Evolutionary conservation across 2,888 invertebrate genomes (phyloP).

Genomic region (Aquatica leii): DNA sequence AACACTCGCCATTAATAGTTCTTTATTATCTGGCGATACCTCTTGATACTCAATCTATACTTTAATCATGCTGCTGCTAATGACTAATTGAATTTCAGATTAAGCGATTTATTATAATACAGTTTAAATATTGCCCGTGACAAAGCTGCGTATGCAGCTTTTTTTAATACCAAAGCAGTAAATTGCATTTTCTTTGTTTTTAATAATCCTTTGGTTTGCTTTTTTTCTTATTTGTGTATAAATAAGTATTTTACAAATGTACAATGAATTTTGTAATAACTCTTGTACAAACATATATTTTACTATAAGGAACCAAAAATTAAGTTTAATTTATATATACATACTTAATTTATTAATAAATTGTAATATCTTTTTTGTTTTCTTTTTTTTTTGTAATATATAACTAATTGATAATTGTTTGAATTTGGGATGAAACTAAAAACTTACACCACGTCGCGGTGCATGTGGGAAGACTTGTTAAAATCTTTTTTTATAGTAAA

Average conservation of each 20-base stretch:
- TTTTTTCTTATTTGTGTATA: too few species aligned
- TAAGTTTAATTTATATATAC: constrained; percentile 50
- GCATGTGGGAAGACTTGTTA: too few species aligned
- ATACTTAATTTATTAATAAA: constrained; percentile 40
- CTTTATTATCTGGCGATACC: constrained; percentile 69
- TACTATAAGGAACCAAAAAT: constrained; percentile 48
- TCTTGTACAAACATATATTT: constrained; percentile 15
- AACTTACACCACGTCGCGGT: too few species aligned
- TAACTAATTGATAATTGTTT: too few species aligned
- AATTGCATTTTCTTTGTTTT: background rate
- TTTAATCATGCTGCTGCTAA: constrained; percentile 67
- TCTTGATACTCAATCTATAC: constrained; percentile 74
- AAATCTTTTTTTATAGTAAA: too few species aligned
- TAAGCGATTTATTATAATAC: background rate
- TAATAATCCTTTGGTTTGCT: too few species aligned
- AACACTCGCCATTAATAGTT: constrained; percentile 64
- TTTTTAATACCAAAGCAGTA: too few species aligned
- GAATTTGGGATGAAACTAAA: too few species aligned
- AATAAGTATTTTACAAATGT: too few species aligned
- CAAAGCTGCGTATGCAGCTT: background rate
- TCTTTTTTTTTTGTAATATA: constrained; percentile 13
- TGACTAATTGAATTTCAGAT: constrained; percentile 62
- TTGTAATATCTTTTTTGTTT: constrained; percentile 26
- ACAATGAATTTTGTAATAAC: constrained; percentile 7
- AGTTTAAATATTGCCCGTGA: background rate